Evolutionary conservation across 2,888 invertebrate genomes (phyloP), one percentile per base, ranked within the genome.

Genomic region (Charanyca ferruginea): DNA sequence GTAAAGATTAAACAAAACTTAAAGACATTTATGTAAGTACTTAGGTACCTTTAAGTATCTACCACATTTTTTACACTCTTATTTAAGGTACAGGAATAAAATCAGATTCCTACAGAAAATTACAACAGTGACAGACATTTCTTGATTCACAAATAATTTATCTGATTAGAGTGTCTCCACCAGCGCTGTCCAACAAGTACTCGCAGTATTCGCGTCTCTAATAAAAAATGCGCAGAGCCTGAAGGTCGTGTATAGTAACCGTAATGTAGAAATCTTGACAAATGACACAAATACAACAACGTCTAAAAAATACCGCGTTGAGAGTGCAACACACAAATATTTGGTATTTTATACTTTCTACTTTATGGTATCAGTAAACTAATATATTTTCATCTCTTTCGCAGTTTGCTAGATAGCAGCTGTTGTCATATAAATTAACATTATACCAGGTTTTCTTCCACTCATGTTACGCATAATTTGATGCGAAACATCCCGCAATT

Each of bases 311-410:
- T 35, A 16, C 55, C 16, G 42, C 44, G 38, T 32, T 67, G 59
- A 73, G 48, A 53, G 52, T 16, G 60, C 44, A 62, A 63, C 38
- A 66, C 8, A 25, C 42, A 66, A 72, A 74, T 63, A 63, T 73
- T 49, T 53, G 35, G 45, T 63, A 60, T 63, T 55, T 72, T 61
- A 61, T 11, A 61, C 53, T 62, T 59, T 54, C 48, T 77, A 59
- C 54, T 66, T 53, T 59, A 73, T 62, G 62, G 67, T 73, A 62
- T 75, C 74, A 59, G 59, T 55, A 73, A 74, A 68, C 61, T 61
- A 65, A 76, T 73, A 47, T 61, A 76, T 78, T 78, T 69, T 49
- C 57, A 73, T 73, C 51, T 65, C 38, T 68, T 48, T 68, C 69
- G 42, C 48, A 66, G 61, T 59, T 62, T 72, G 78, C 44, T 62